phyloP scores from a whole-genome alignment of 1,140 invertebrate genomes.

The Drosophila sturtevanti region DNA sequence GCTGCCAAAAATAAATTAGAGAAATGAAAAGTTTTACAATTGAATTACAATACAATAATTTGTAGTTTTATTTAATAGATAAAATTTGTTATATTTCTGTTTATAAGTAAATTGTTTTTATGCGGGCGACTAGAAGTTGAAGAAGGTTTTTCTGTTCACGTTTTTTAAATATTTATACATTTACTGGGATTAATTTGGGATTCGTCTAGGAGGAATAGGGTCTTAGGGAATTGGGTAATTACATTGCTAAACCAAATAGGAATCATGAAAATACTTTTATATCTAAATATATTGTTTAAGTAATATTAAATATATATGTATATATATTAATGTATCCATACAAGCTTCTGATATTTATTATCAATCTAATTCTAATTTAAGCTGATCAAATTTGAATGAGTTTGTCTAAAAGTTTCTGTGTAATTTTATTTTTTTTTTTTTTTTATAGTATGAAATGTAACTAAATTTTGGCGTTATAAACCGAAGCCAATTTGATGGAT shows the following conservation, averaged over 20 bases:
- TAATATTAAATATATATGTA: slow-evolving; percentile 44
- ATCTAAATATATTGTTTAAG: slow-evolving; percentile 40
- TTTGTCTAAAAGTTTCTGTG: slow-evolving; percentile 11
- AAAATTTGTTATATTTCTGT: slow-evolving; percentile 30
- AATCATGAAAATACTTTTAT: slow-evolving; percentile 77
- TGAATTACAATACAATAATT: slow-evolving; percentile 48
- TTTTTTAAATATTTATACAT: slow-evolving; percentile 55
- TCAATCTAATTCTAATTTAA: not conserved
- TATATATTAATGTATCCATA: slow-evolving; percentile 39
- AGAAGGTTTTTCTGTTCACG: slow-evolving; percentile 58
- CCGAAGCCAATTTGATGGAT: slow-evolving; percentile 35
- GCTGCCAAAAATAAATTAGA: slow-evolving; percentile 34
- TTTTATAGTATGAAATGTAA: slow-evolving; percentile 48
- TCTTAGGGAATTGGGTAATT: slow-evolving; percentile 25
- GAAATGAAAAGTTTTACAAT: slow-evolving; percentile 35
- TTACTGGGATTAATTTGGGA: slow-evolving; percentile 57
- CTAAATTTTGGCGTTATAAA: slow-evolving; percentile 65
- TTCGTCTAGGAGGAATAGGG: slow-evolving; percentile 30
- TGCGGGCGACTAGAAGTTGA: slow-evolving; percentile 77
- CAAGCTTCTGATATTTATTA: slow-evolving; percentile 56
- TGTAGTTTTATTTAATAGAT: slow-evolving; percentile 36
- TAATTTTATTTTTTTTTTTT: not conserved
- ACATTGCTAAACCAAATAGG: slow-evolving; percentile 68
- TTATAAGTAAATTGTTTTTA: slow-evolving; percentile 74
- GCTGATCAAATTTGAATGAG: slow-evolving; percentile 22